Conservation (phyloP, 2,113 vertebrate species). For the Passerina amoena region DNA sequence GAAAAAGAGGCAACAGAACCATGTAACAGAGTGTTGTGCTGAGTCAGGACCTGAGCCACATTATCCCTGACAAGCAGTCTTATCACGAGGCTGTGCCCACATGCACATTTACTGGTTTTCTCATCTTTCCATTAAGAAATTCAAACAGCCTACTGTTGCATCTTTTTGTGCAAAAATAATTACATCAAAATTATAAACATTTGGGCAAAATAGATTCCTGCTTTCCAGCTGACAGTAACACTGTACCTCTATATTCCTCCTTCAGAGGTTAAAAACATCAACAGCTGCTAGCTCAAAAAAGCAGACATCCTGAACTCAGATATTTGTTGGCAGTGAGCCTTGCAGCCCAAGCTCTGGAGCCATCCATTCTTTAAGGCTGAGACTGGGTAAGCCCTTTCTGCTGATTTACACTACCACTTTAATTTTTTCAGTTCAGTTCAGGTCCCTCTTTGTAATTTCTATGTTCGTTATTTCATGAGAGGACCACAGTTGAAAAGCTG, state of each 20-base stretch:
- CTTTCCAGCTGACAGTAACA: not conserved
- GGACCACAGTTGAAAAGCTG: not conserved
- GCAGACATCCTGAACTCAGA: not conserved
- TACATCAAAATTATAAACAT: not conserved
- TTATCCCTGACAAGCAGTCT: not conserved
- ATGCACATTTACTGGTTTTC: not conserved
- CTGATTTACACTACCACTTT: not conserved
- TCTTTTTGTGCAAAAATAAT: not conserved
- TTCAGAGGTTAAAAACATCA: not conserved
- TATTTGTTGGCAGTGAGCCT: not conserved
- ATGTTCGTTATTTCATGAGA: not conserved
- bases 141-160: not conserved
- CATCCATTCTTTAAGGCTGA: not conserved
- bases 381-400: not conserved
- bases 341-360: not conserved
- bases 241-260: not conserved
- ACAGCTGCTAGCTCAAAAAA: not conserved
- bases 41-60: not conserved
- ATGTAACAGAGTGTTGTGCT: not conserved
- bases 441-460: not conserved
- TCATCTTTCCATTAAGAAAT: not conserved
- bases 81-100: not conserved
- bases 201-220: not conserved
- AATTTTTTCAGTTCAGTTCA: not conserved
- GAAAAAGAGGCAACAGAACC: not conserved